Conservation (phyloP, 64 coral and sea anemone genomes). For the Pocillopora verrucosa region DNA sequence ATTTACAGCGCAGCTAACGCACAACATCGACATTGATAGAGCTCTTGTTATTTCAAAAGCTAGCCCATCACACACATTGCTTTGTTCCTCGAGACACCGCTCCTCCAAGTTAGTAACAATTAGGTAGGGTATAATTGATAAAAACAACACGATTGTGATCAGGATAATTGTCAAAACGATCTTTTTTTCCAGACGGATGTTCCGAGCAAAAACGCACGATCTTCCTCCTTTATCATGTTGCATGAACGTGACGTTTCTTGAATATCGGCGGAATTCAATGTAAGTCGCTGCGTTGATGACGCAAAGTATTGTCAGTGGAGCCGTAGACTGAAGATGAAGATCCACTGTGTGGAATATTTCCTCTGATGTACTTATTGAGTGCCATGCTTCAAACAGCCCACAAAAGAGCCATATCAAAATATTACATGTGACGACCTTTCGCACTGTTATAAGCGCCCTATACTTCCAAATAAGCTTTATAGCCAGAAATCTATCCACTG, state of each 20-base stretch:
- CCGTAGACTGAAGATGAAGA: conserved; percentile 70
- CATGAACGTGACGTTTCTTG: conserved; percentile 60
- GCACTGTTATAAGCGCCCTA: conserved; percentile 35
- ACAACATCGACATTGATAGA: conserved; percentile 46
- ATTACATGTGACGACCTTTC: conserved; percentile 33
- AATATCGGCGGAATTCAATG: conserved; percentile 62
- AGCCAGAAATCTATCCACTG: conserved; percentile 68
- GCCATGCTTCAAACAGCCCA: conserved; percentile 56
- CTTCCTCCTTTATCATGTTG: background rate
- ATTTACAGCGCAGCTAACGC: conserved; percentile 57
- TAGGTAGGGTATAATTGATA: conserved; percentile 60
- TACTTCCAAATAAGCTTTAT: conserved; percentile 66
- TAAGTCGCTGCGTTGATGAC: conserved; percentile 56
- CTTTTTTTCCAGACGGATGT: conserved; percentile 63
- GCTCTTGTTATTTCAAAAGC: conserved; percentile 6
- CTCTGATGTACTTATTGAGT: conserved; percentile 14
- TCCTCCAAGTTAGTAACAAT: conserved; percentile 47
- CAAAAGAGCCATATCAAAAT: conserved; percentile 50
- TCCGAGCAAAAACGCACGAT: conserved; percentile 12
- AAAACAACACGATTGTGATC: conserved; percentile 60
- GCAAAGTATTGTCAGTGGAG: conserved; percentile 32
- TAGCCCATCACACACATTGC: background rate
- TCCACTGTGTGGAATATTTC: conserved; percentile 54
- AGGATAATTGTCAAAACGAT: conserved; percentile 55
- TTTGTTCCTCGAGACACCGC: conserved; percentile 14